phyloP scores from a whole-genome alignment of 2,113 vertebrate species.

The Sialia sialis region DNA sequence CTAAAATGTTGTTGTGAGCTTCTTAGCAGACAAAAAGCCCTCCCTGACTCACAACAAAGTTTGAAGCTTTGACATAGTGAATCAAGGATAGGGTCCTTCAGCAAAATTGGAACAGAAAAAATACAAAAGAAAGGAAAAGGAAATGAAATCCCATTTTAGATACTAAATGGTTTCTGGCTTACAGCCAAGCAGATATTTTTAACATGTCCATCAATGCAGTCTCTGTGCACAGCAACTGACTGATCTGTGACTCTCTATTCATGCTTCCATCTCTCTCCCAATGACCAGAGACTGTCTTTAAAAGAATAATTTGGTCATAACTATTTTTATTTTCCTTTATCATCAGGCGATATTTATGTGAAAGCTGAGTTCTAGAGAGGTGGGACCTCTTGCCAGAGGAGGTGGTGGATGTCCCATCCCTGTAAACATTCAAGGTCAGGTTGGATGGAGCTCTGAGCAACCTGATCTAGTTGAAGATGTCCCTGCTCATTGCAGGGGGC shows the following conservation, averaged over 20 bases:
- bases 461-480: neutral
- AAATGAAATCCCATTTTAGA: slow-evolving; percentile 38
- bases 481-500: accelerated
- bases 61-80: accelerated
- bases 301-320: neutral
- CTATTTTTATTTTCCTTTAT: neutral
- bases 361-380: neutral
- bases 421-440: neutral
- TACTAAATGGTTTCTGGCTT: slow-evolving; percentile 36
- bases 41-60: neutral
- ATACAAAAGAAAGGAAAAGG: neutral
- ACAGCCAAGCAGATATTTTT: slow-evolving; percentile 32
- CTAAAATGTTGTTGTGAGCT: neutral
- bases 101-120: neutral
- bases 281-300: neutral
- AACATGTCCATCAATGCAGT: slow-evolving; percentile 6
- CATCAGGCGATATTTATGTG: neutral
- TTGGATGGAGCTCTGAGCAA: neutral
- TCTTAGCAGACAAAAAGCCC: neutral
- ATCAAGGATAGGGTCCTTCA: neutral
- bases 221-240: neutral
- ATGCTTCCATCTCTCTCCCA: neutral
- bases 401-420: neutral
- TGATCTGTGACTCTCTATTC: neutral
- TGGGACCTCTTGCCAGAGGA: neutral